phyloP scores from a whole-genome alignment of 2,113 vertebrate species.

The Protobothrops mucrosquamatus region DNA sequence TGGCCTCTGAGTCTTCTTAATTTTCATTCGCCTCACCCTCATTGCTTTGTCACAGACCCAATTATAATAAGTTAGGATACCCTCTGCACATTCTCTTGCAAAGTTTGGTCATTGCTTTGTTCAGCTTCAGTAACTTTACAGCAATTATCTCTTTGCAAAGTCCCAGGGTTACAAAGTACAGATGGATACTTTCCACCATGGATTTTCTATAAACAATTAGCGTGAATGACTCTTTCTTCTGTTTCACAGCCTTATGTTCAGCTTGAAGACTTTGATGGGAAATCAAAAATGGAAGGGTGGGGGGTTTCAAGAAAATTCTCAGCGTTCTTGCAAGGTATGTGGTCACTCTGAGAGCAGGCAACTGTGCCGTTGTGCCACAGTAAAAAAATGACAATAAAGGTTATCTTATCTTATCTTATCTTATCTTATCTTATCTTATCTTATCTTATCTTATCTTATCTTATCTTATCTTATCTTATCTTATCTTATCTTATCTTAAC shows the following conservation, averaged over 20 bases:
- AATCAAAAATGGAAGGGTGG: no score
- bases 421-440: no score
- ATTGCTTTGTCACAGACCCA: background rate
- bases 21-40: background rate
- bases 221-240: background rate
- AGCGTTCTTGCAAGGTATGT: no score
- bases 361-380: no score
- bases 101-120: background rate
- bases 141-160: constrained; percentile 11
- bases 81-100: background rate
- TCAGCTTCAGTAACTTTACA: constrained; percentile 11
- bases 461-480: no score
- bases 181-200: background rate
- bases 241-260: background rate
- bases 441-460: no score
- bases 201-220: constrained; percentile 12
- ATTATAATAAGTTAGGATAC: background rate
- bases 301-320: background rate
- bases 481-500: background rate
- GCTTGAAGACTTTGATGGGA: background rate
- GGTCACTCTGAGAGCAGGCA: no score
- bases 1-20: background rate
- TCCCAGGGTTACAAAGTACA: constrained; percentile 4
- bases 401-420: background rate
- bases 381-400: no score